These are phyloP conservation scores for Drosophila fuyamai DNA, from an alignment of 1,140 invertebrate species.

Conservation along the genomic window DNA sequence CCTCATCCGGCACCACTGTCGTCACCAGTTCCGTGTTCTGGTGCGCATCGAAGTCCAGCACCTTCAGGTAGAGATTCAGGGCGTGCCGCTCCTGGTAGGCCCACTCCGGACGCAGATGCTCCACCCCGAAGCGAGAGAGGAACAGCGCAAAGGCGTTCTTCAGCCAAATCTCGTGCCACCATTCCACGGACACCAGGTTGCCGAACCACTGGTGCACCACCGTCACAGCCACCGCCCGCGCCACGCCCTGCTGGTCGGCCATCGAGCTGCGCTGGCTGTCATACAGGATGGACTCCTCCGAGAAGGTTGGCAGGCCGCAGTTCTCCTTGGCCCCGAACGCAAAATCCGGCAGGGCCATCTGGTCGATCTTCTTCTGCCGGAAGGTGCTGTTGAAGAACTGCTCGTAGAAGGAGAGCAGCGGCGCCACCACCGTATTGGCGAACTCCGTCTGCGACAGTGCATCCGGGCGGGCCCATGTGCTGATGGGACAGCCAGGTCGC, in stretches of 20 bases:
- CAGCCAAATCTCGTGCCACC: conserved; percentile 14
- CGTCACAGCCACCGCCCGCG: conserved; percentile 4
- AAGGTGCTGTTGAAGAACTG: background rate
- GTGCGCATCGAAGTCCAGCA: conserved; percentile 6
- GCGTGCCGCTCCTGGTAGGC: conserved; percentile 7
- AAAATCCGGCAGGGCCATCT: conserved; percentile 1
- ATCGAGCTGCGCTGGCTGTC: conserved; percentile 5
- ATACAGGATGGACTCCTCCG: conserved; percentile 1
- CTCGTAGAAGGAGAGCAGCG: conserved; percentile 11
- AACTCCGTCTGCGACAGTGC: conserved; percentile 3
- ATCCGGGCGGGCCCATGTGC: conserved; percentile 11
- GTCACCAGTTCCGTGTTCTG: conserved; percentile 3
- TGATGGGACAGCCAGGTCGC: background rate
- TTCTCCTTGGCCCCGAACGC: background rate
- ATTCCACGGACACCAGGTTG: conserved; percentile 1
- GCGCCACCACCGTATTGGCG: background rate
- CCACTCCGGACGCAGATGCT: conserved; percentile 1
- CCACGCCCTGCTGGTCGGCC: conserved; percentile 13
- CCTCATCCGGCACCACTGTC: background rate
- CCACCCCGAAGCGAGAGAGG: conserved; percentile 4
- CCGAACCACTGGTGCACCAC: conserved; percentile 17
- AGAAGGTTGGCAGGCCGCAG: background rate
- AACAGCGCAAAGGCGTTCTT: conserved; percentile 12
- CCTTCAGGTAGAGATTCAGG: background rate
- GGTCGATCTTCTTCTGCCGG: background rate